A percentile compares a stretch with the other conserved stretches of the same genome.
Conservation (phyloP, 2,888 invertebrate genomes). For the Pheosia tremula region DNA sequence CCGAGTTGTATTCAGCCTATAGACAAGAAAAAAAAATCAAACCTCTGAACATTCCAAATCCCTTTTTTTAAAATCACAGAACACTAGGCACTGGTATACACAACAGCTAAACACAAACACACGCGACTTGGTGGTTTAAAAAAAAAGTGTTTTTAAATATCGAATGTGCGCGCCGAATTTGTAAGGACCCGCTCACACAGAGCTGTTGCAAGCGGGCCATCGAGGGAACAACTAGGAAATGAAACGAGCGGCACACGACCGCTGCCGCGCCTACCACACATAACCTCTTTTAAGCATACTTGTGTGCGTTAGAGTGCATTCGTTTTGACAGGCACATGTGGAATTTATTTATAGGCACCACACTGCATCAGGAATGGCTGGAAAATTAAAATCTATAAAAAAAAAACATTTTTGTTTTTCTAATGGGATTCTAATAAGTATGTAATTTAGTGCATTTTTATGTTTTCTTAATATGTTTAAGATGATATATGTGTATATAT, state of each 20-base stretch:
- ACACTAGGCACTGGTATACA: constrained; percentile 43
- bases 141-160: constrained; percentile 37
- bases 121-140: constrained; percentile 24
- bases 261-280: constrained; percentile 50
- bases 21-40: constrained; percentile 39
- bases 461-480: too few species aligned
- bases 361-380: constrained; percentile 30
- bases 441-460: background rate
- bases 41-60: constrained; percentile 57
- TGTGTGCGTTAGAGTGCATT: constrained; percentile 62
- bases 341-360: constrained; percentile 70
- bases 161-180: constrained; percentile 71
- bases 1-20: constrained; percentile 45
- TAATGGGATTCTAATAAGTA: constrained; percentile 30
- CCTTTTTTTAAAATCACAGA: constrained; percentile 28
- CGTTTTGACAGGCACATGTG: constrained; percentile 67
- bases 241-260: constrained; percentile 68
- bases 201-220: constrained; percentile 80
- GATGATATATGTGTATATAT: too few species aligned
- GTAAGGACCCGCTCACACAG: constrained; percentile 80
- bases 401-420: constrained; percentile 3
- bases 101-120: constrained; percentile 38
- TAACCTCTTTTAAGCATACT: constrained; percentile 43
- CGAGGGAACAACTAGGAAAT: constrained; percentile 81
- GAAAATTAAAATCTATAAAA: constrained; percentile 17